Evolutionary conservation across 2,797 vertebrate species (phyloP), one percentile per base, ranked within the genome.

Genomic region (Gymnocypris eckloni): DNA sequence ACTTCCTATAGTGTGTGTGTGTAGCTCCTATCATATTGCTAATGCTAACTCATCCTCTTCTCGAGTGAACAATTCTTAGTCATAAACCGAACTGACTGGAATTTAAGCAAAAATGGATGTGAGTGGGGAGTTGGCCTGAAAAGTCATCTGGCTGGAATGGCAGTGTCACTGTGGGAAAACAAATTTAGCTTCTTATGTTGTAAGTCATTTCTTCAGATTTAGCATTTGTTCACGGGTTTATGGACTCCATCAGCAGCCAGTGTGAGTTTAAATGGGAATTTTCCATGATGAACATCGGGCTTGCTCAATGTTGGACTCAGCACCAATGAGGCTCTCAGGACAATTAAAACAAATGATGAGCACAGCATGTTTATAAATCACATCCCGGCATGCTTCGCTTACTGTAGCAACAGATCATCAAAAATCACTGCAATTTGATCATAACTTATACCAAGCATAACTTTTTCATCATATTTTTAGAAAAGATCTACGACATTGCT

Each of bases 301-400:
- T 59, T 82, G 22, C 82, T 77, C 15, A 59, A 41, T 69, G 66
- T 79, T 90, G 82, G 25, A 71, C 89, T 93, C 90, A 89, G 91
- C 92, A 91, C 88, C 82, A 80, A 45, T 72, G 91, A 90, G 90
- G 87, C 88, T 88, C 92, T 87, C 90, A 12, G 83, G 77, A 83
- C 89, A 91, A 91, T 93, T 93, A 92, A 71, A 77, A n/a, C 67
- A 18, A 67, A 33, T 81, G 85, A 71, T 52, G 70, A 89, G 84
- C 86, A 89, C 66, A 87, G 83, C 89, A 88, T 83, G 83, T 84
- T 84, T 56, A 72, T 41, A 43, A 70, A 69, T 39, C 48, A 69
- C 82, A 86, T 84, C 86, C 72, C 76, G 43, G 20, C 76, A 33
- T 33, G 64, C 50, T 18, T 85, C 59, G 66, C 66, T 72, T 48